Evolutionary conservation across 1,140 invertebrate species (phyloP), one percentile per base, ranked within the genome.

Genomic region (Bradysia coprophila): DNA sequence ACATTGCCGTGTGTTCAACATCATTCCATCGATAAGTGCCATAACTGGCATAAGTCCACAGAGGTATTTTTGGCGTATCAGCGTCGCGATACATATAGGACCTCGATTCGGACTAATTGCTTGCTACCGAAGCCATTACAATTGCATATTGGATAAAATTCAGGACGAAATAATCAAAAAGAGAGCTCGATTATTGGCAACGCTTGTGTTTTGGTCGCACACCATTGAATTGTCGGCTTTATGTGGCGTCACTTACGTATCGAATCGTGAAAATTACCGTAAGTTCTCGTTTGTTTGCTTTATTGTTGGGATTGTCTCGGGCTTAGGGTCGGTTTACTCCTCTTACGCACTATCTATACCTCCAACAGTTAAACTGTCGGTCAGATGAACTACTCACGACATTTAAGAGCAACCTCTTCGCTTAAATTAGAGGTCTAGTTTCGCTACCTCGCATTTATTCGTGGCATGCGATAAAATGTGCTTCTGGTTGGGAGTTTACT

Each of bases 211-310:
- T 55, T 88, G 80, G 78, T 69, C 81, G 44, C 88, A 89, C 64
- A 72, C 84, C 45, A 69, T 83, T 51, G 88, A 92, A 67, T 73
- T 91, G 45, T 73, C 76, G 40, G 73, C 84, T 31, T 67, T 92
- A 10, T 79, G 81, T 50, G 85, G 86, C 37, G 87, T 92, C 13
- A 89, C 88, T 13, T 91, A 90, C 61, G 84, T 93, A 56, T 90
- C 87, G 23, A 92, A 92, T 62, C 76, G 77, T 57, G 88, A 92
- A 66, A 93, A 93, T 64, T 93, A 92, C 68, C 83, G 89, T 91
- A 69, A 81, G 84, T 79, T 48, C n/a, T 21, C 31, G 9, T 16
- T 18, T 19, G n/a, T n/a, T n/a, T n/a, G n/a, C n/a, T n/a, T n/a
- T n/a, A n/a, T n/a, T n/a, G n/a, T n/a, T n/a, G n/a, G n/a, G n/a